Evolutionary conservation across 2,113 vertebrate genomes (phyloP).

Genomic region (Salminus brasiliensis): DNA sequence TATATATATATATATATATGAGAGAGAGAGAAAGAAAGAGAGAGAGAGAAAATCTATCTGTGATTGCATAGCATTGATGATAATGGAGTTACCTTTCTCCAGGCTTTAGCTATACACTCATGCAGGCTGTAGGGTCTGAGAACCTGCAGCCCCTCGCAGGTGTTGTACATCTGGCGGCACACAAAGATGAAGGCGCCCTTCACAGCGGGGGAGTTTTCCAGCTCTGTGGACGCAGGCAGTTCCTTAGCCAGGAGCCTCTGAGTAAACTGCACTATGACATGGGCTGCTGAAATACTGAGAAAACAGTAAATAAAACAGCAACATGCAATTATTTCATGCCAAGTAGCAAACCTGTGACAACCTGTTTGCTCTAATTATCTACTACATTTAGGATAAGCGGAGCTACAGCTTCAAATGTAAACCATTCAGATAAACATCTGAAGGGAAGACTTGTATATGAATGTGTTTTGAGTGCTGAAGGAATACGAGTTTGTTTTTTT

Average conservation of each 20-base stretch:
- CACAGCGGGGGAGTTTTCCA: constrained; percentile 67
- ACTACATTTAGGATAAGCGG: no score
- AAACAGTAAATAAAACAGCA: constrained; percentile 46
- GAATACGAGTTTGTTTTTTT: background rate
- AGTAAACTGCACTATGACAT: constrained; percentile 85
- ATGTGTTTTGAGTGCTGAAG: background rate
- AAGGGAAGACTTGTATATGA: background rate
- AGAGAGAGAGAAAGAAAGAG: no score
- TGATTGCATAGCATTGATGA: background rate
- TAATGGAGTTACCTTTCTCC: constrained; percentile 84
- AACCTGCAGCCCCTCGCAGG: constrained; percentile 88
- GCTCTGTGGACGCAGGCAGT: constrained; percentile 70
- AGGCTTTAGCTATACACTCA: constrained; percentile 79
- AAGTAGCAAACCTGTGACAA: no score
- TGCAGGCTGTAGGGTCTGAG: constrained; percentile 85
- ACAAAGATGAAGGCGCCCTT: constrained; percentile 92
- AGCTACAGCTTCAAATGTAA: background rate
- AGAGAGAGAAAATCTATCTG: no score
- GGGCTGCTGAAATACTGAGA: constrained; percentile 80
- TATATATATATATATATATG: no score
- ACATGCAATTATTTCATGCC: background rate
- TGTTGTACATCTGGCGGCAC: constrained; percentile 91
- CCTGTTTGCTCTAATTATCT: no score
- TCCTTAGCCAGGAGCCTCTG: constrained; percentile 85
- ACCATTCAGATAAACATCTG: background rate